These are phyloP conservation scores for Atherinomorus stipes DNA, from an alignment of 2,113 vertebrate species.

Conservation along the genomic window DNA sequence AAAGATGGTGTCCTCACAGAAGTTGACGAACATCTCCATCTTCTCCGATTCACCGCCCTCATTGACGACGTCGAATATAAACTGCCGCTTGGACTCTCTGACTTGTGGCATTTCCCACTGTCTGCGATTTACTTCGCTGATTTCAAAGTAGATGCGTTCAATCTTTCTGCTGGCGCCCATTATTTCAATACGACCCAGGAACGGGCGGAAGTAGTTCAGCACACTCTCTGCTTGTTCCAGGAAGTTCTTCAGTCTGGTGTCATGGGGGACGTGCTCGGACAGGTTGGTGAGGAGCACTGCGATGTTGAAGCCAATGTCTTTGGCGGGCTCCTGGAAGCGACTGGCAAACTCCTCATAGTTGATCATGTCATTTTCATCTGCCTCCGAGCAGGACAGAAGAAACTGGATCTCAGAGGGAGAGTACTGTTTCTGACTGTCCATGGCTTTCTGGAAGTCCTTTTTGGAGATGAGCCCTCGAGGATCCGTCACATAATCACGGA, in stretches of 20 bases:
- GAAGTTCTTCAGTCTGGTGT: constrained; percentile 90
- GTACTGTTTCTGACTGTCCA: constrained; percentile 99
- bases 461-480: constrained; percentile 96
- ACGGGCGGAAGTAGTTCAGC: constrained; percentile 93
- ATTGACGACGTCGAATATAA: constrained; percentile 98
- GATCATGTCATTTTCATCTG: constrained; percentile 98
- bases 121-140: constrained; percentile 92
- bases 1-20: constrained; percentile 99
- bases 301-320: constrained; percentile 97
- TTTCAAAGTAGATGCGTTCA: constrained; percentile 97
- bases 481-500: constrained; percentile 92
- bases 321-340: constrained; percentile 94
- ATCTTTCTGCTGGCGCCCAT: constrained; percentile 94
- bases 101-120: constrained; percentile 99
- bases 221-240: constrained; percentile 91
- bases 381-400: constrained; percentile 94
- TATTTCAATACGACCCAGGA: constrained; percentile 95
- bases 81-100: constrained; percentile 93
- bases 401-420: constrained; percentile 93
- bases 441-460: constrained; percentile 98
- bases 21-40: constrained; percentile 98
- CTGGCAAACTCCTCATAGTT: constrained; percentile 92
- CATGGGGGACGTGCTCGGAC: constrained; percentile 94
- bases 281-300: constrained; percentile 95
- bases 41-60: constrained; percentile 95